These are phyloP conservation scores for Kryptolebias ocellatus DNA, from an alignment of 2,797 vertebrate species.

Conservation along the genomic window DNA sequence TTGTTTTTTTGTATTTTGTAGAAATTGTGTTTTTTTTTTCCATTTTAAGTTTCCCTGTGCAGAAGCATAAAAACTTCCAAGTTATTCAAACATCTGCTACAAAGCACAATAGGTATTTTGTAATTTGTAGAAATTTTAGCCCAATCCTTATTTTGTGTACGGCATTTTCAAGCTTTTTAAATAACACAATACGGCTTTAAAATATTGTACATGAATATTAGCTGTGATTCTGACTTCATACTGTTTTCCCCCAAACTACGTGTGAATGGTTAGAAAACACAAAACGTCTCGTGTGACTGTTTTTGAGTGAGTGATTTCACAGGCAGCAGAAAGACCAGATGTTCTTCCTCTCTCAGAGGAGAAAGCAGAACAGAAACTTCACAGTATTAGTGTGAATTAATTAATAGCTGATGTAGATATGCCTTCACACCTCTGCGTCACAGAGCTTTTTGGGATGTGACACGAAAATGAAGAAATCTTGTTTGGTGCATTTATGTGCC, in stretches of 20 bases:
- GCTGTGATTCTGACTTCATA: neutral
- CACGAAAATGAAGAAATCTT: conserved; percentile 5
- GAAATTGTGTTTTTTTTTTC: no score
- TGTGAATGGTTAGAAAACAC: no score
- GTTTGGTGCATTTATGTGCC: neutral
- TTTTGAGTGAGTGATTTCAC: neutral
- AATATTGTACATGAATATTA: no score
- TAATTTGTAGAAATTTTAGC: neutral
- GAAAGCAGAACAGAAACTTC: conserved; percentile 67
- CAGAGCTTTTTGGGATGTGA: conserved; percentile 21
- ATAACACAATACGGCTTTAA: no score
- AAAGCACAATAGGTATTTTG: no score
- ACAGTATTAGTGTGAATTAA: conserved; percentile 51
- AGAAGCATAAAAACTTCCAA: no score
- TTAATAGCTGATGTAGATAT: conserved; percentile 70
- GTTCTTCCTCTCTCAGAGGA: conserved; percentile 37
- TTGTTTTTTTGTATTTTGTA: no score
- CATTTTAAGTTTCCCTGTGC: neutral
- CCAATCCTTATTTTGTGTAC: neutral
- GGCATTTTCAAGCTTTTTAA: no score
- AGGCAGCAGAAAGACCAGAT: conserved; percentile 56
- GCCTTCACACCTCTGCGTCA: conserved; percentile 34
- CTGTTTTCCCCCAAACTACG: neutral
- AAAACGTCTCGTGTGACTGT: no score
- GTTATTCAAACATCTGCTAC: no score